Conservation (phyloP, 30 jellyfish, hydroid and myxozoan species). For the Euphysa ruthae region DNA sequence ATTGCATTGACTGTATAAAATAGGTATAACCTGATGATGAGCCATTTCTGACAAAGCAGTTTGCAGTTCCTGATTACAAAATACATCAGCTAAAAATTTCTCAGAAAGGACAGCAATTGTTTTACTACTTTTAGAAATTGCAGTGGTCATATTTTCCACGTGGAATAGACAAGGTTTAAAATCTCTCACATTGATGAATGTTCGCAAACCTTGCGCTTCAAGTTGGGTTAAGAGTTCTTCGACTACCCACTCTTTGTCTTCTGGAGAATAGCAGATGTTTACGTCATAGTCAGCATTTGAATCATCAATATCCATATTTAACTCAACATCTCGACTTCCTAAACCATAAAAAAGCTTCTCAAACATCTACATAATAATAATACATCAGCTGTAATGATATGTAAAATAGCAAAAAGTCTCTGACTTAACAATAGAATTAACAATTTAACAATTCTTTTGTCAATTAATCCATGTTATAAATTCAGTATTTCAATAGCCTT, state of each 20-base stretch:
- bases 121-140: constrained; percentile 54
- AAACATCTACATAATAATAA: no score
- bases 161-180: constrained; percentile 51
- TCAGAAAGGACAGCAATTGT: constrained; percentile 86
- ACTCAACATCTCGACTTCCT: no score
- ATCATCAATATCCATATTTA: no score
- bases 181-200: constrained; percentile 66
- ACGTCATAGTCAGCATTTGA: no score
- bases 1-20: constrained; percentile 54
- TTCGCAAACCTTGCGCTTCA: constrained; percentile 26
- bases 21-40: constrained; percentile 57
- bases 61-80: constrained; percentile 67
- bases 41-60: constrained; percentile 46
- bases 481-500: no score
- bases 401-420: no score
- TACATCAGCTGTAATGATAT: no score
- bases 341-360: no score
- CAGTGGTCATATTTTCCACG: constrained; percentile 56
- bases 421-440: no score
- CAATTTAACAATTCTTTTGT: no score
- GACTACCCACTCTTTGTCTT: constrained; percentile 76
- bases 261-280: constrained; percentile 66
- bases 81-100: constrained; percentile 46
- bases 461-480: no score
- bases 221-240: constrained; percentile 28